phyloP scores from a whole-genome alignment of 2,888 invertebrate species.

The Lithophane leautieri region DNA sequence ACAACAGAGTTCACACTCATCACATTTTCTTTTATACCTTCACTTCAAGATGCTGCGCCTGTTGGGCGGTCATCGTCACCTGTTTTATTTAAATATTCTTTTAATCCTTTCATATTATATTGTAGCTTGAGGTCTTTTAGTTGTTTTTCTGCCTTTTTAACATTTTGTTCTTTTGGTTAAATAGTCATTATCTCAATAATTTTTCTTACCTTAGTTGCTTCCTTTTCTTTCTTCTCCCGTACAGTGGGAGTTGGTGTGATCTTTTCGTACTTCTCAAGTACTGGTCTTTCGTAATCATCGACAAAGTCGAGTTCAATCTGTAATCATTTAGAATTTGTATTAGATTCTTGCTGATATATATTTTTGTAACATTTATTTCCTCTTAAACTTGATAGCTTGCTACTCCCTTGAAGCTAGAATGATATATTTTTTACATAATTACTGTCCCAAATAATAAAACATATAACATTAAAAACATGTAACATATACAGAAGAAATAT shows the following conservation, averaged over 20 bases:
- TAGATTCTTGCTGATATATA: conserved; percentile 23
- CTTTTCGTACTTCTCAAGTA: conserved; percentile 93
- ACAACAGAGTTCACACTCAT: conserved; percentile 34
- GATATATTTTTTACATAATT: neutral
- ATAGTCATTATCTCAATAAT: neutral
- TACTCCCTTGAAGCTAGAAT: neutral
- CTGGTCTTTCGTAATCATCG: conserved; percentile 94
- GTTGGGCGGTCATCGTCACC: conserved; percentile 82
- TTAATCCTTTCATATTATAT: conserved; percentile 19
- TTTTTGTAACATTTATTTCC: neutral
- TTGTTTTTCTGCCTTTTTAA: neutral
- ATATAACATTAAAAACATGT: conserved; percentile 34
- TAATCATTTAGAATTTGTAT: conserved; percentile 62
- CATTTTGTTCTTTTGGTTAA: neutral
- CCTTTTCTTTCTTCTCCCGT: conserved; percentile 87
- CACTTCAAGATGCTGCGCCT: conserved; percentile 80
- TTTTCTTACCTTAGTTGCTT: conserved; percentile 78
- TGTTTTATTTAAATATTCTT: conserved; percentile 75
- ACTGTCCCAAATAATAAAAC: neutral
- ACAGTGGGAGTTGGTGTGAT: conserved; percentile 86
- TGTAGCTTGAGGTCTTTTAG: neutral
- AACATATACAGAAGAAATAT: conserved; percentile 31
- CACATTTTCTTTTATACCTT: conserved; percentile 79
- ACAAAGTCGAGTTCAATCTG: conserved; percentile 88
- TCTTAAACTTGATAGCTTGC: no score